Evolutionary conservation across 1,140 invertebrate species (phyloP), one percentile per base, ranked within the genome.

Genomic region (Pectinophora gossypiella): DNA sequence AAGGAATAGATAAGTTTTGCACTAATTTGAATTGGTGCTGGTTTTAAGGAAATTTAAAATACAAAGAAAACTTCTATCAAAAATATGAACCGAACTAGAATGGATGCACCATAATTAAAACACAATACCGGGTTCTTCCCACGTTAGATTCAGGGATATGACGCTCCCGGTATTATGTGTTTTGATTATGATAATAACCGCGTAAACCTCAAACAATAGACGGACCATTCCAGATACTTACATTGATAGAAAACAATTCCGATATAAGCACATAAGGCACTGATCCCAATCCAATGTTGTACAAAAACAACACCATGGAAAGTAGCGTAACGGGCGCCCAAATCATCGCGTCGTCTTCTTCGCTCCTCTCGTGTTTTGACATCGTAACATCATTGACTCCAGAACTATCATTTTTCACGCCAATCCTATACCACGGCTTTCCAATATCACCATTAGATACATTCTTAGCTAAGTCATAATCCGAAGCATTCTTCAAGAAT

Each of bases 231-330:
- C 2, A 1, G 16, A 16, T 69, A 86, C 83, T 83, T 48, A 86
- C 82, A 58, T 82, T 79, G n/a, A 83, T 69, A 27, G 73, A 62
- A 69, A 86, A 86, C 19, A 84, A 48, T 36, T 86, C 83, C 15
- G 80, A 81, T 50, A 84, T 68, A 18, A 86, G 60, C 9, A 86
- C 83, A 59, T 72, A 86, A 69, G 83, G 83, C 60, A 86, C 78
- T 13, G 83, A 86, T 32, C 83, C 83, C 48, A 86, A 61, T n/a
- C 83, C 83, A 18, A 86, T 73, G 35, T 84, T 86, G 48, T 84
- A 86, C 40, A 84, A 59, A 61, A 86, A 86, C 16, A 86, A 38
- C 2, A 81, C 72, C 10, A 71, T 42, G 0, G 83, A 86, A 12
- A 86, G 44, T 48, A 86, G 52, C 18, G 72, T 56, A 0, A 81